phyloP scores from a whole-genome alignment of 2,888 invertebrate genomes.

The Melanostoma scalare region DNA sequence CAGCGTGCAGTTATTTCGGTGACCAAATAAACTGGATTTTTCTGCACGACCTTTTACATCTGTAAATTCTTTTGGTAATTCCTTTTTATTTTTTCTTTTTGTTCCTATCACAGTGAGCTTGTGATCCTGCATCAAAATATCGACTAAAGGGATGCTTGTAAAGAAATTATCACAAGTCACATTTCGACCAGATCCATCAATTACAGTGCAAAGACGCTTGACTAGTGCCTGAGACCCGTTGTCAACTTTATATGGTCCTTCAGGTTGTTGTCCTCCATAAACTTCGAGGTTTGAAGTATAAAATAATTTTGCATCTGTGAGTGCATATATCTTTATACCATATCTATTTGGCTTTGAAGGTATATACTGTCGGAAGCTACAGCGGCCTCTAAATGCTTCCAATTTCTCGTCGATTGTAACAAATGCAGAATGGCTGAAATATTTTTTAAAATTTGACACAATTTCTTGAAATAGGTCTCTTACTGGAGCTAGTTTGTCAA shows the following conservation, averaged over 20 bases:
- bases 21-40: conserved; percentile 39
- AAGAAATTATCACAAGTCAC: conserved; percentile 9
- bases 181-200: conserved; percentile 2
- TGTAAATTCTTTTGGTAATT: conserved; percentile 46
- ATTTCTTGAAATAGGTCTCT: conserved; percentile 32
- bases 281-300: too few relatives aligned
- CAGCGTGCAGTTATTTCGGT: conserved; percentile 2
- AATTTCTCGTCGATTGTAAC: too few relatives aligned
- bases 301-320: too few relatives aligned
- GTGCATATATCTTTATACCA: too few relatives aligned
- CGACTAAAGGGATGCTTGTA: conserved; percentile 13
- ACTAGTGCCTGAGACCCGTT: too few relatives aligned
- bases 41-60: conserved; percentile 37
- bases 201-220: too few relatives aligned
- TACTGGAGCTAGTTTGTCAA: conserved; percentile 20
- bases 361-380: too few relatives aligned
- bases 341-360: too few relatives aligned
- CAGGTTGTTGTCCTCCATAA: too few relatives aligned
- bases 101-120: conserved; percentile 53
- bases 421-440: conserved; percentile 10
- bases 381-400: too few relatives aligned
- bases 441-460: conserved; percentile 34
- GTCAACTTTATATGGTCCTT: too few relatives aligned
- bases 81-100: conserved; percentile 41
- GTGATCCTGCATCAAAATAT: conserved; percentile 49